Conservation (phyloP, 2,113 vertebrate species). For the Corythoichthys haematopterus region DNA sequence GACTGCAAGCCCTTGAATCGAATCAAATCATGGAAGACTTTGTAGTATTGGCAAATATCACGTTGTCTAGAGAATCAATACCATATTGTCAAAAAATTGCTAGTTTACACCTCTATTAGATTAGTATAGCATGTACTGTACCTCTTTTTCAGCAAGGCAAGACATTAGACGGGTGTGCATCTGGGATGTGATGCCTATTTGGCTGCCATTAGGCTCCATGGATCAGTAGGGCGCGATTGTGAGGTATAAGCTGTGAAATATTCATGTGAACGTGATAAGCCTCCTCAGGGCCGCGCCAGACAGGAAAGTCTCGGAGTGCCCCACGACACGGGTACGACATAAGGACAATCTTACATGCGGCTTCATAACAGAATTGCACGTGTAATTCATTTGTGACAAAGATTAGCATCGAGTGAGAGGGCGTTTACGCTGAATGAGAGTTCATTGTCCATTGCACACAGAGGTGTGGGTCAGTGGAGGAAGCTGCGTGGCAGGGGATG, state of each 20-base stretch:
- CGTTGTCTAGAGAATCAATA: too few relatives aligned
- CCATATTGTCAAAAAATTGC: too few relatives aligned
- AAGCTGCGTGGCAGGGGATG: constrained; percentile 29
- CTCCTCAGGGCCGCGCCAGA: constrained; percentile 19
- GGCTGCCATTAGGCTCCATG: constrained; percentile 35
- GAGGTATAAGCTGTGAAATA: constrained; percentile 49
- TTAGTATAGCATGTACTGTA: neutral
- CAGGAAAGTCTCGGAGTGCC: constrained; percentile 29
- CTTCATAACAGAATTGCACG: constrained; percentile 14
- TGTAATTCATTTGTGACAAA: constrained; percentile 27
- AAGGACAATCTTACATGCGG: constrained; percentile 7
- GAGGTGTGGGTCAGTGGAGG: constrained; percentile 62
- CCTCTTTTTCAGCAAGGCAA: neutral
- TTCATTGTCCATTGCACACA: constrained; percentile 57
- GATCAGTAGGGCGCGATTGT: constrained; percentile 48
- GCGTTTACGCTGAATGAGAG: constrained; percentile 28
- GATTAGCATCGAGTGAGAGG: constrained; percentile 12
- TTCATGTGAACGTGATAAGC: constrained; percentile 51
- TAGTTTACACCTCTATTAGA: too few relatives aligned
- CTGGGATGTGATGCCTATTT: constrained; percentile 31
- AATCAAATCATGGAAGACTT: too few relatives aligned
- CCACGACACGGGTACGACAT: constrained; percentile 12
- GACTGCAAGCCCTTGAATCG: too few relatives aligned
- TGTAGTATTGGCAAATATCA: too few relatives aligned
- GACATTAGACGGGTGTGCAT: constrained; percentile 39